Evolutionary conservation across 2,797 vertebrate genomes (phyloP).

Genomic region (Apodemus agrarius): DNA sequence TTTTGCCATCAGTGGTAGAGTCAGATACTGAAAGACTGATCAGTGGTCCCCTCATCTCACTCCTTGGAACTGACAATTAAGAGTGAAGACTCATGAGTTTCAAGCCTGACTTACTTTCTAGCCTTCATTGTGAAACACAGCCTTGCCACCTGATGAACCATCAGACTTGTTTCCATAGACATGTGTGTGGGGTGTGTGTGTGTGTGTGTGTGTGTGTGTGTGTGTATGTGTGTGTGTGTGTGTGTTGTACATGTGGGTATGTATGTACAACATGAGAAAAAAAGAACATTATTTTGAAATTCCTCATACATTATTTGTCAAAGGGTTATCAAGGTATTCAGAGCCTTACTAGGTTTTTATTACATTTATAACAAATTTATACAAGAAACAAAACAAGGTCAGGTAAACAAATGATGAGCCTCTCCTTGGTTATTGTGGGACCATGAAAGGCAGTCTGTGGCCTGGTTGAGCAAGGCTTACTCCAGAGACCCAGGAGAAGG

Average conservation of each 20-base stretch:
- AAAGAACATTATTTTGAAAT: background rate
- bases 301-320: conserved; percentile 17
- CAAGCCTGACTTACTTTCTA: conserved; percentile 48
- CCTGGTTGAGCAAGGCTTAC: too few species aligned
- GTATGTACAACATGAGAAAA: background rate
- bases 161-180: background rate
- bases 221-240: background rate
- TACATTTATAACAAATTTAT: background rate
- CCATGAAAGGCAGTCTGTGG: too few species aligned
- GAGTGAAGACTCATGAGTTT: conserved; percentile 66
- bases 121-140: conserved; percentile 49
- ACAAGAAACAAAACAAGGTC: conserved; percentile 16
- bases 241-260: background rate
- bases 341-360: conserved; percentile 44
- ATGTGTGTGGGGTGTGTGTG: too few species aligned
- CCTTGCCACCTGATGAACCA: conserved; percentile 47
- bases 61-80: conserved; percentile 68
- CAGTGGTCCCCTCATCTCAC: conserved; percentile 47
- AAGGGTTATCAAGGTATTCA: background rate
- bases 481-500: too few species aligned
- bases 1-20: conserved; percentile 68
- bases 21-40: conserved; percentile 65
- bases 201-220: too few species aligned
- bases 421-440: background rate
- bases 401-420: conserved; percentile 30